Evolutionary conservation across 2,797 vertebrate species (phyloP), one percentile per base, ranked within the genome.

Genomic region (Pachyuromys duprasi): DNA sequence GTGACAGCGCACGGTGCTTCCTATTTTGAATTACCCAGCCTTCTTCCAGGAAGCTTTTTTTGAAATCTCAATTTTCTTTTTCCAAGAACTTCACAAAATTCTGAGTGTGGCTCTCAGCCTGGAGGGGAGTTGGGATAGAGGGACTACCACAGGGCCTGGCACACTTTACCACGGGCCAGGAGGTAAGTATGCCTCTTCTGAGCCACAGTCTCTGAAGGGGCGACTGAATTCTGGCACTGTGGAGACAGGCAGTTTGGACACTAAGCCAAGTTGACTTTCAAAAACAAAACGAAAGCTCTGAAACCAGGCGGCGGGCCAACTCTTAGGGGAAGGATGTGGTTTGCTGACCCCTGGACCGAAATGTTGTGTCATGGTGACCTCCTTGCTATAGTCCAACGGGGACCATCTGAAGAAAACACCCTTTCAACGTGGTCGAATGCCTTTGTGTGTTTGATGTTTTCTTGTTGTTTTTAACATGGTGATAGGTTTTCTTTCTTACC

Each of bases 241-340:
- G 33, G 14, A 57, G 26, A 70, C n/a, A 87, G 72, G 67, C 7
- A 78, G 72, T 67, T 33, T 2, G 53, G 84, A 26, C 22, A 49
- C 15, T 62, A 92, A 83, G 91, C 63, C 36, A 74, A 49, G 39
- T 18, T 53, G 79, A 55, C 49, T 89, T 55, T 57, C 91, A 91
- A 84, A 84, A 91, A 91, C 72, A 94, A n/a, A 91, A 88, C 74
- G 80, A 80, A 92, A 92, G 45, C 87, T 93, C 33, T 49, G 86
- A 49, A 95, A 60, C 84, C 33, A 90, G 78, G n/a, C n/a, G 55
- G 22, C 0, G 1, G 49, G 94, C 36, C 84, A 91, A 36, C 82
- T n/a, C 13, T 82, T 42, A 69, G 3, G 4, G 55, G 53, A 93
- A 94, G 91, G 84, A 82, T 53, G 42, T 75, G 60, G 83, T 67